Evolutionary conservation across 2,797 vertebrate genomes (phyloP), one percentile per base, ranked within the genome.

Genomic region (Phylloscopus collybita): DNA sequence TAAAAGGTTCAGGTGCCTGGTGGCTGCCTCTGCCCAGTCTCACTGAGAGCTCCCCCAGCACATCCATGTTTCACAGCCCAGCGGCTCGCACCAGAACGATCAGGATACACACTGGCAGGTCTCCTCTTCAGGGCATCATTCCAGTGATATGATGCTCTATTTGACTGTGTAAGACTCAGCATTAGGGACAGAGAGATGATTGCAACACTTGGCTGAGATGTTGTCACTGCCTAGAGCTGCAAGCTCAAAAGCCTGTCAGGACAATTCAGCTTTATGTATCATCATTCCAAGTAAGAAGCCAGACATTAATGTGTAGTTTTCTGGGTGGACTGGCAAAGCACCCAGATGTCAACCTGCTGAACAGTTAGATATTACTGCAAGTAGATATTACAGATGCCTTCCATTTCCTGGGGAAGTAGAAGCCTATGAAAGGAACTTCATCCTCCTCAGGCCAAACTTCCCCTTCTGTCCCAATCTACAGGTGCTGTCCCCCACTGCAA

Each of bases 201-300:
- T 88, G 70, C 73, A 82, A 51, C 82, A 60, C 38, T 64, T 72
- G 23, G 51, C 60, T 93, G 60, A 93, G 66, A 92, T 14, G 2
- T 42, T 86, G 56, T 80, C 49, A 54, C 66, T 86, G 95, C 92
- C 95, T 91, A 53, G 45, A 90, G 95, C 87, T 72, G 73, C 72
- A 81, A 79, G 62, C 76, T 89, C 73, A 88, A 91, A 93, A 53
- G 89, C 89, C 76, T 92, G 94, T 94, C 92, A 94, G 66, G 66
- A 84, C 64, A 56, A 83, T 70, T 92, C 87, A 90, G 61, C 27
- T 60, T 79, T 53, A 30, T 16, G 10, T 50, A 67, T 54, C 54
- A 78, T 54, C 79, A 70, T 30, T 92, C 56, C 79, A 72, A 90
- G 86, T 32, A 83, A 80, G 36, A 85, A 66, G 29, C 42, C 86